Conservation (phyloP, 1,140 invertebrate genomes). For the Protaetia brevitarsis region DNA sequence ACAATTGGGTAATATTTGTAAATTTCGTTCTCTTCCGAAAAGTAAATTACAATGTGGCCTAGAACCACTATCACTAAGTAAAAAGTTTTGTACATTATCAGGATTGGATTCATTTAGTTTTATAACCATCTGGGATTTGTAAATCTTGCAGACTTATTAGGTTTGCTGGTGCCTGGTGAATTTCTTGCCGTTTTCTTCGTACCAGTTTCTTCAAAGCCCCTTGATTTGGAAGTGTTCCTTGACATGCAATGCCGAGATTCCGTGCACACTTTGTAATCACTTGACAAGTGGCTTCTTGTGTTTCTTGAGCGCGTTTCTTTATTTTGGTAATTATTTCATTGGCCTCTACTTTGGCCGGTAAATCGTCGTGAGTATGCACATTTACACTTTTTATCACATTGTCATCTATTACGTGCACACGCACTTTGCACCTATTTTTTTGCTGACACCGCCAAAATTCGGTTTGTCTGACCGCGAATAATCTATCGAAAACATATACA, state of each 20-base stretch:
- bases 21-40: conserved; percentile 24
- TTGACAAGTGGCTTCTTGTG: background rate
- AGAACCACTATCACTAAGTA: conserved; percentile 22
- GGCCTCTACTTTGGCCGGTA: background rate
- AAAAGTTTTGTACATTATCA: conserved; percentile 20
- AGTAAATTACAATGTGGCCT: background rate
- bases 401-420: conserved; percentile 2
- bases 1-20: background rate
- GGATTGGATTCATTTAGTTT: conserved; percentile 14
- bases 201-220: background rate
- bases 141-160: background rate
- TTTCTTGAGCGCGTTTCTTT: conserved; percentile 9
- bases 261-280: conserved; percentile 7
- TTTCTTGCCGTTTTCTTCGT: conserved; percentile 11
- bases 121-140: conserved; percentile 21
- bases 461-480: background rate
- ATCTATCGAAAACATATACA: background rate
- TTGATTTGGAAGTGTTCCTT: conserved; percentile 18
- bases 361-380: background rate
- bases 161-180: conserved; percentile 1
- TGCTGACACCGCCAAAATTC: conserved; percentile 15
- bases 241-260: conserved; percentile 4
- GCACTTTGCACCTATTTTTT: background rate
- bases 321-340: background rate
- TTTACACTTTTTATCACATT: background rate